A percentile compares a stretch with the other conserved stretches of the same genome.
These are phyloP conservation scores for Calliphora vomitoria DNA, from an alignment of 2,888 invertebrate species.

Conservation along the genomic window DNA sequence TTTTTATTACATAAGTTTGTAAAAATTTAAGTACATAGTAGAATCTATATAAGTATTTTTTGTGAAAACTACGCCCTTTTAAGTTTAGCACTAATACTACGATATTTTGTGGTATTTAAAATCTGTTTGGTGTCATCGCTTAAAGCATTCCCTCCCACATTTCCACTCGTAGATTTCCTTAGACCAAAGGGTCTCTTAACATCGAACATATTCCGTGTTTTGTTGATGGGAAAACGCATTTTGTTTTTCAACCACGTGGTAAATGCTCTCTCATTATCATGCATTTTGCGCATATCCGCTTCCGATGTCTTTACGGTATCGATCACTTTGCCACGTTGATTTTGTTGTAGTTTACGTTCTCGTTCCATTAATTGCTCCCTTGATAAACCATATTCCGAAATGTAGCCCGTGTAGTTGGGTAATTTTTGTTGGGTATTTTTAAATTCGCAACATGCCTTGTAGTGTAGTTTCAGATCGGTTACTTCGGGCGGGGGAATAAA, in stretches of 20 bases:
- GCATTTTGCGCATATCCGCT: conserved; percentile 84
- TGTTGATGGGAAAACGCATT: conserved; percentile 84
- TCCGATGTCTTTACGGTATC: conserved; percentile 83
- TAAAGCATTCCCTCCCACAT: conserved; percentile 48
- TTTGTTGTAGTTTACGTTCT: conserved; percentile 82
- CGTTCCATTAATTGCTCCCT: conserved; percentile 84
- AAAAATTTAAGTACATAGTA: not conserved
- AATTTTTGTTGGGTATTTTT: conserved; percentile 83
- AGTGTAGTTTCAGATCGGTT: conserved; percentile 80
- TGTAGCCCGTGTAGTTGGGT: conserved; percentile 85
- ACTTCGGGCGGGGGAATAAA: conserved; percentile 76
- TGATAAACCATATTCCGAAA: conserved; percentile 86
- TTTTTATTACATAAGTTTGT: not conserved
- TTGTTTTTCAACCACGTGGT: conserved; percentile 86
- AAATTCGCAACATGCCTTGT: conserved; percentile 84
- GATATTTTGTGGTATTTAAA: conserved; percentile 69
- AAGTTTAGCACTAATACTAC: conserved; percentile 72
- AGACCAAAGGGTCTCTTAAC: conserved; percentile 75
- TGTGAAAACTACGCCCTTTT: conserved; percentile 38
- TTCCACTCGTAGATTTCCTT: conserved; percentile 56
- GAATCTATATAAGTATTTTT: not conserved
- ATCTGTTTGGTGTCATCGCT: conserved; percentile 66
- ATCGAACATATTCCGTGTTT: conserved; percentile 84
- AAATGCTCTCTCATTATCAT: conserved; percentile 86
- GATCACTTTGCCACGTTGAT: conserved; percentile 79